A percentile compares a stretch with the other conserved stretches of the same genome.
Evolutionary conservation across 1,140 invertebrate genomes (phyloP).

Genomic region (Cherax quadricarinatus): DNA sequence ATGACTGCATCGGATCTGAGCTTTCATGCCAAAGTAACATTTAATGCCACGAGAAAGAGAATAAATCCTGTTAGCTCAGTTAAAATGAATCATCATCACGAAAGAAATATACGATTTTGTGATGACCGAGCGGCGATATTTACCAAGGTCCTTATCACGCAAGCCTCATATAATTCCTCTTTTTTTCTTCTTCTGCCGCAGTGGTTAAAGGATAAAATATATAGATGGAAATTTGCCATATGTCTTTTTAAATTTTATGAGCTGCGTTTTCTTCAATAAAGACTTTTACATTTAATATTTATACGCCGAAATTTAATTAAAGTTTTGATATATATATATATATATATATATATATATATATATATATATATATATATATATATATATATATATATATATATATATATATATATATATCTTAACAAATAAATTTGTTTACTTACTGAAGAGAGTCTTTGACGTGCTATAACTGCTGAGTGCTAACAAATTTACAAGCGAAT

Average conservation of each 20-base stretch:
- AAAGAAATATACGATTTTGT: neutral
- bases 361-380: conserved; percentile 42
- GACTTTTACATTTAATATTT: neutral
- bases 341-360: conserved; percentile 56
- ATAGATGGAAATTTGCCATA: neutral
- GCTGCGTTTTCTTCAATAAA: neutral
- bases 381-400: conserved; percentile 57
- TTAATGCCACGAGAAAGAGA: neutral
- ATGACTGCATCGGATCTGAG: neutral
- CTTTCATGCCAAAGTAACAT: neutral
- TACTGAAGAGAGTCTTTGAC: no score
- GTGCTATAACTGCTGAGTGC: no score
- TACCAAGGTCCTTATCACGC: neutral
- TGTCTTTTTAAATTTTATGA: neutral
- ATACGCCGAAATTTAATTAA: neutral
- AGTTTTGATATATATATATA: conserved; percentile 37
- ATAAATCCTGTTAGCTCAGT: neutral
- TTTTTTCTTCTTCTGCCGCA: neutral
- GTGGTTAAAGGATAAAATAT: neutral
- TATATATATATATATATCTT: conserved; percentile 56
- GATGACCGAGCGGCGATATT: neutral
- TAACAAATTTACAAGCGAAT: no score
- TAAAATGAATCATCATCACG: neutral
- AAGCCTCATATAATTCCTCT: neutral
- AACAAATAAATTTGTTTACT: conserved; percentile 38